Evolutionary conservation across 1,140 invertebrate species (phyloP).

Genomic region (Ceratosolen solmsi): DNA sequence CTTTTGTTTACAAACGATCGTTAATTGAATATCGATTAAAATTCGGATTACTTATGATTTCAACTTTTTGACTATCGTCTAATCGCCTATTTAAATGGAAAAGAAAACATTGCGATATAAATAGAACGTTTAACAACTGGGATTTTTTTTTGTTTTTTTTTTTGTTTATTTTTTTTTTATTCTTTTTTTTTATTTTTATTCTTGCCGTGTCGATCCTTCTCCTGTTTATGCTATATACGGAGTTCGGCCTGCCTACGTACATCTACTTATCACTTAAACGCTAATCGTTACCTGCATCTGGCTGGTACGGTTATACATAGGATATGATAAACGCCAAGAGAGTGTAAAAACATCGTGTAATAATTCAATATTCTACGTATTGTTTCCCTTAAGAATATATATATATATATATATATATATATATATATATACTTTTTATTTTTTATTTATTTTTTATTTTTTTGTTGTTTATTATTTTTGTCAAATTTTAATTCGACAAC

Average conservation of each 20-base stretch:
- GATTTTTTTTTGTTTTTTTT: too few relatives aligned
- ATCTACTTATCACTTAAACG: conserved; percentile 48
- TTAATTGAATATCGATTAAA: conserved; percentile 24
- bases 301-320: conserved; percentile 39
- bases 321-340: conserved; percentile 42
- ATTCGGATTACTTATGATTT: conserved; percentile 23
- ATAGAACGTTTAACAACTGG: background rate
- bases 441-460: conserved; percentile 13
- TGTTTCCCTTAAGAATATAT: background rate
- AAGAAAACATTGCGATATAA: background rate
- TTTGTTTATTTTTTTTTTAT: too few relatives aligned
- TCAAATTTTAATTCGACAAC: background rate
- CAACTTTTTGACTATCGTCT: background rate
- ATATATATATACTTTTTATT: background rate
- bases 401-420: background rate
- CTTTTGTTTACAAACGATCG: conserved; percentile 26
- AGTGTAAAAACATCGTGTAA: conserved; percentile 34
- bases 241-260: conserved; percentile 30
- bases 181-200: too few relatives aligned
- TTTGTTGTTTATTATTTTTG: background rate
- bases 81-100: background rate
- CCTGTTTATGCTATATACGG: conserved; percentile 14
- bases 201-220: conserved; percentile 25
- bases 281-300: conserved; percentile 49
- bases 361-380: conserved; percentile 13